Conservation (phyloP, 2,888 invertebrate species). For the Scaptomyza flava region DNA sequence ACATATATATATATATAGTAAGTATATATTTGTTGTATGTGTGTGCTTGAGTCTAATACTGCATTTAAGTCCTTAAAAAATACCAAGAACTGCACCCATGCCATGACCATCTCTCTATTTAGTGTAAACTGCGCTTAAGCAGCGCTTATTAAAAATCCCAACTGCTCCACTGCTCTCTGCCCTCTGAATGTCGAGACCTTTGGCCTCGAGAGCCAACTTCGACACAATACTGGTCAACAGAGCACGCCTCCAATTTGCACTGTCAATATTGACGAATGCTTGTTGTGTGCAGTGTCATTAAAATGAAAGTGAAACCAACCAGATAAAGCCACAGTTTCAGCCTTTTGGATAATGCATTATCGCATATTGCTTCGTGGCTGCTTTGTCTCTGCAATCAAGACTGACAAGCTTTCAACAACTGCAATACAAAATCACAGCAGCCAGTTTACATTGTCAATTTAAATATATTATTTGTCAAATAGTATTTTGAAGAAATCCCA, state of each 20-base stretch:
- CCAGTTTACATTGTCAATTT: too few relatives aligned
- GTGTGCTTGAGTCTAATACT: slow-evolving; percentile 25
- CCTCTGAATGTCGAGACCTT: slow-evolving; percentile 18
- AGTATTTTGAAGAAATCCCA: too few relatives aligned
- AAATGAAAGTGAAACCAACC: slow-evolving; percentile 53
- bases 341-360: slow-evolving; percentile 30
- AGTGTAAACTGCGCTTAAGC: slow-evolving; percentile 31
- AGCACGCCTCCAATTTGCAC: slow-evolving; percentile 62
- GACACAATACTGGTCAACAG: slow-evolving; percentile 27
- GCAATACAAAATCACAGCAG: too few relatives aligned
- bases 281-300: slow-evolving; percentile 45
- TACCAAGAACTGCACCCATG: slow-evolving; percentile 24
- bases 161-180: slow-evolving; percentile 8
- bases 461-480: too few relatives aligned
- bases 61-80: slow-evolving; percentile 34
- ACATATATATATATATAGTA: neutral
- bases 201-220: slow-evolving; percentile 22
- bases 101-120: slow-evolving; percentile 9
- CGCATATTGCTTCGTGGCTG: slow-evolving; percentile 19
- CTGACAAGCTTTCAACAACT: neutral
- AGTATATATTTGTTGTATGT: neutral
- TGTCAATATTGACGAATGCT: slow-evolving; percentile 53
- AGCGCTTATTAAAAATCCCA: slow-evolving; percentile 38
- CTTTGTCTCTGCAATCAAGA: neutral
- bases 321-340: slow-evolving; percentile 54